Percentiles rank a stretch among this genome's conserved stretches.
Conservation (phyloP, 1,140 invertebrate genomes). For the Drosophila tani region DNA sequence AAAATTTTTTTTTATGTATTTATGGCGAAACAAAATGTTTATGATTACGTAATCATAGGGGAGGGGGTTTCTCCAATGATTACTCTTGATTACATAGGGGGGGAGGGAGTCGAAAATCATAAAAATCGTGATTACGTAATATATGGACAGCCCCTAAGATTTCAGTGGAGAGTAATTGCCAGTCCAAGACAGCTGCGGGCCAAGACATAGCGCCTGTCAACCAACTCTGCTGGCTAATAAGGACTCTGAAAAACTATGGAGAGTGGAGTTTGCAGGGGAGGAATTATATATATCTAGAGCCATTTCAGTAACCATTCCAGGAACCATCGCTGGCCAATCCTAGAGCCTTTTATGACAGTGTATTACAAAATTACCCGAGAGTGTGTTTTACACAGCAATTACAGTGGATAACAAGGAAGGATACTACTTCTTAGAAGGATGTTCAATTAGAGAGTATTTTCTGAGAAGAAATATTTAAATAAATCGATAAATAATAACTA, state of each 20-base stretch:
- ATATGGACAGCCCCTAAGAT: no score
- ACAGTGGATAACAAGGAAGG: not conserved
- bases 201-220: conserved; percentile 46
- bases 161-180: conserved; percentile 64
- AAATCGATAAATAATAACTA: fast-evolving
- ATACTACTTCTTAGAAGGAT: fast-evolving
- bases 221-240: conserved; percentile 39
- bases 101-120: no score
- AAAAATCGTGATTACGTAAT: no score
- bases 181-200: conserved; percentile 54
- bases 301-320: not conserved
- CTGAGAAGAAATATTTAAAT: not conserved
- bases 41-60: no score
- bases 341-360: not conserved
- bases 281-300: not conserved
- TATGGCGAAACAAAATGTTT: no score
- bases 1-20: no score
- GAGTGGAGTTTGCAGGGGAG: not conserved
- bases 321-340: not conserved
- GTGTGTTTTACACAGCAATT: not conserved
- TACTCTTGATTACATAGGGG: no score
- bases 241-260: not conserved
- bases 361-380: conserved; percentile 4
- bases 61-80: no score
- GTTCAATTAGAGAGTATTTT: no score